phyloP scores from a whole-genome alignment of 2,113 vertebrate species.

The Nymphicus hollandicus region DNA sequence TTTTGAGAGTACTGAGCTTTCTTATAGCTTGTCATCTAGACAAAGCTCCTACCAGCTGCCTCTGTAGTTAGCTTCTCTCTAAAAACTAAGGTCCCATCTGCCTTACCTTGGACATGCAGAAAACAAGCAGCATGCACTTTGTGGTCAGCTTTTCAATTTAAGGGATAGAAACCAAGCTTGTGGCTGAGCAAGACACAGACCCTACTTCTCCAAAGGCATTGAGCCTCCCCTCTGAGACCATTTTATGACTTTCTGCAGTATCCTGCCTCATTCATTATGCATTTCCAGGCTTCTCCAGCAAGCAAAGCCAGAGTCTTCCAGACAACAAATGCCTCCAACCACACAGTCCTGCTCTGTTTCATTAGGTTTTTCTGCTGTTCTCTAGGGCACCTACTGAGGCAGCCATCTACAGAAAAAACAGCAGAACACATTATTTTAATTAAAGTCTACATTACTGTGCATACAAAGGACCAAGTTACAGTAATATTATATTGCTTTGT shows the following conservation, averaged over 20 bases:
- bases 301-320: not conserved
- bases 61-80: not conserved
- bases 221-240: not conserved
- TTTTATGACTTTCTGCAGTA: not conserved
- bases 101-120: not conserved
- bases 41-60: not conserved
- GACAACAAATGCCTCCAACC: not conserved
- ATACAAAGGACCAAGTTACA: not conserved
- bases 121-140: not conserved
- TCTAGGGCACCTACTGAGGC: not conserved
- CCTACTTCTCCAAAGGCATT: not conserved
- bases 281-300: not conserved
- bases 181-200: not conserved
- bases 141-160: not conserved
- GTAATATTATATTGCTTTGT: not conserved
- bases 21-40: not conserved
- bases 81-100: not conserved
- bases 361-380: not conserved
- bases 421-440: constrained; percentile 6
- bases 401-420: not conserved
- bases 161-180: not conserved
- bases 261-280: constrained; percentile 25
- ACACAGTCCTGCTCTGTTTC: not conserved
- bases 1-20: not conserved
- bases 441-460: not conserved